A percentile compares a stretch with the other conserved stretches of the same genome.
These are phyloP conservation scores for Elgaria multicarinata DNA, from an alignment of 2,113 vertebrate species.

Conservation along the genomic window DNA sequence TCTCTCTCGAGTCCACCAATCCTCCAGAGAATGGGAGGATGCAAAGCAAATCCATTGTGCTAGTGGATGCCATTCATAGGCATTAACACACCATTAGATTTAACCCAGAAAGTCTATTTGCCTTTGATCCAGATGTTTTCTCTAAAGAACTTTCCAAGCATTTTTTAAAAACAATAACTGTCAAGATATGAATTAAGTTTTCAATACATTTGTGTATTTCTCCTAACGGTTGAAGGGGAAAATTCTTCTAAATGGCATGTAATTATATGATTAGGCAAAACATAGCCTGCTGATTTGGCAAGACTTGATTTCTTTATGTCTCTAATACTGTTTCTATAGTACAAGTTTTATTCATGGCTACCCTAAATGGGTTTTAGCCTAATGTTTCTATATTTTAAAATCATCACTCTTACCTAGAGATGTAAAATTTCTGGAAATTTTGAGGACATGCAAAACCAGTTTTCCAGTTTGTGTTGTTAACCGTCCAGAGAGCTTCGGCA, in stretches of 20 bases:
- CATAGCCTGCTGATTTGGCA: too few species aligned
- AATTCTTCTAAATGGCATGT: neutral
- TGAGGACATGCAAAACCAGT: too few species aligned
- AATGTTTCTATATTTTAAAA: neutral
- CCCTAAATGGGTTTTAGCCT: too few species aligned
- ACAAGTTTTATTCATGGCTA: too few species aligned
- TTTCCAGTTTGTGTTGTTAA: too few species aligned
- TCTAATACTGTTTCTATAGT: neutral
- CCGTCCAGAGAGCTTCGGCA: too few species aligned
- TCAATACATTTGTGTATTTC: neutral
- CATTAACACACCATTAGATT: neutral
- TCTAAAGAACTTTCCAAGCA: neutral
- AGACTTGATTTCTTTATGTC: neutral
- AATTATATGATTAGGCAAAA: neutral
- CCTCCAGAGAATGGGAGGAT: too few species aligned
- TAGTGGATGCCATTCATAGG: neutral
- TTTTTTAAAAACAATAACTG: neutral
- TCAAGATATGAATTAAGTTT: neutral
- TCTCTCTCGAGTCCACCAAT: too few species aligned
- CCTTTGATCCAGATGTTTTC: neutral
- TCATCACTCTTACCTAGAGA: neutral
- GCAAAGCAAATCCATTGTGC: neutral
- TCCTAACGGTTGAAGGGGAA: neutral
- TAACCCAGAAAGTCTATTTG: neutral
- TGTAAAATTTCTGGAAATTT: too few species aligned